Base-by-base conservation (phyloP, 2,797 vertebrate genomes). In the Muscicapa comitata region DNA sequence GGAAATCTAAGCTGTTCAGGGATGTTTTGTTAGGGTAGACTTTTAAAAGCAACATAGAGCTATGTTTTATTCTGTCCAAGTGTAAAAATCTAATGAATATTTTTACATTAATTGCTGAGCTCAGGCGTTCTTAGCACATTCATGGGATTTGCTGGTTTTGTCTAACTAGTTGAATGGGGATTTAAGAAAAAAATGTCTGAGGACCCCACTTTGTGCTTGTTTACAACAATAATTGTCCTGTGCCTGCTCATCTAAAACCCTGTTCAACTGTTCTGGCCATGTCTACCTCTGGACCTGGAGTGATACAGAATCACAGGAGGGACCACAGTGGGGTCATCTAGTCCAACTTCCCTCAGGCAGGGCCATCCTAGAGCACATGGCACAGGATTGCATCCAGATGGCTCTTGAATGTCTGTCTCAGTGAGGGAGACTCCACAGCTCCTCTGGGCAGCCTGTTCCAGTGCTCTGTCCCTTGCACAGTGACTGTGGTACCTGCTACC, bases 41-140 rank as follows among this genome's bases (percentile, higher is more conserved):
- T 89, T 88, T 86, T 85, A 93, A 94, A 89, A 48, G 62, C 74
- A 80, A 48, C 54, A 61, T 7, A 81, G 87, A 93, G 28, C n/a
- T 38, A 23, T 35, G 18, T 74, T 93, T 88, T 90, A 73, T 67
- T 73, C 79, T 88, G 37, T 62, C 45, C 59, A 45, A 93, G 75
- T 84, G 75, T 86, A 75, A 90, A 58, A 83, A 88, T 73, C 51
- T 87, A 87, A 85, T 67, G 43, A 76, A 54, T 95, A 55, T 83
- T 95, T 95, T 95, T 51, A 28, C 28, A 76, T 82, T 31, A 88
- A 81, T 90, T 92, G 70, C 89, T 94, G 73, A 94, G 37, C 17
- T 93, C 35, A 55, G 71, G 45, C 15, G 0, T 94, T 92, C 50
- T 65, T 84, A 82, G 38, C 21, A 31, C 48, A 23, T 85, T 48